Conservation (phyloP, 1,140 invertebrate species). For the Cryptotermes secundus region DNA sequence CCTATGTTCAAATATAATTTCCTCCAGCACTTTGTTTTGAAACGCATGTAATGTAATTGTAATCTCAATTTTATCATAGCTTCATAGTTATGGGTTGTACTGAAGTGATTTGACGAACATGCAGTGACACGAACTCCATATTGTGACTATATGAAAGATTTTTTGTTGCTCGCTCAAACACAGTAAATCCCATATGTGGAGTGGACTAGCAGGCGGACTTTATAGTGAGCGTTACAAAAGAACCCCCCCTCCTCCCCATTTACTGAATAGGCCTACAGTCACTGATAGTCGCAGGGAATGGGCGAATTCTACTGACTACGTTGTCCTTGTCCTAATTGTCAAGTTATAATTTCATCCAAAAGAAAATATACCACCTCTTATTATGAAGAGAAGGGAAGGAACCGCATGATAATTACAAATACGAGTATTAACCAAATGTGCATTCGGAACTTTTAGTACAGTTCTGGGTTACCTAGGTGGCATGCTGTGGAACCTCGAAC, state of each 20-base stretch:
- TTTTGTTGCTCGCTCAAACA: neutral
- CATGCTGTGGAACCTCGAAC: too few species aligned
- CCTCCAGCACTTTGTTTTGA: too few species aligned
- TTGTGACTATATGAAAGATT: neutral
- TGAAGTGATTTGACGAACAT: neutral
- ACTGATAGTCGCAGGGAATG: neutral
- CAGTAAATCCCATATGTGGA: neutral
- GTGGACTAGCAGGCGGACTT: neutral
- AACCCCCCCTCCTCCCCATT: neutral
- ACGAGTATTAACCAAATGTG: neutral
- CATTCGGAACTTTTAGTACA: too few species aligned
- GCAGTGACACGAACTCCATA: neutral
- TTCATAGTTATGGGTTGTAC: too few species aligned
- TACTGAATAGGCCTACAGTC: neutral
- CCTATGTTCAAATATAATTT: too few species aligned
- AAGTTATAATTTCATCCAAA: neutral
- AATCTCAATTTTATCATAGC: too few species aligned
- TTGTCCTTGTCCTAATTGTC: neutral
- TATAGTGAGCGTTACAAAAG: neutral
- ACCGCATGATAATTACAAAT: neutral
- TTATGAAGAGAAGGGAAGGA: too few species aligned
- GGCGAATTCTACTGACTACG: neutral
- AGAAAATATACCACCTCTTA: neutral
- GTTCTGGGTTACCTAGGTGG: too few species aligned
- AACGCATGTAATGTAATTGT: too few species aligned